Evolutionary conservation across 1,140 invertebrate genomes (phyloP).

Genomic region (Nasonia giraulti): DNA sequence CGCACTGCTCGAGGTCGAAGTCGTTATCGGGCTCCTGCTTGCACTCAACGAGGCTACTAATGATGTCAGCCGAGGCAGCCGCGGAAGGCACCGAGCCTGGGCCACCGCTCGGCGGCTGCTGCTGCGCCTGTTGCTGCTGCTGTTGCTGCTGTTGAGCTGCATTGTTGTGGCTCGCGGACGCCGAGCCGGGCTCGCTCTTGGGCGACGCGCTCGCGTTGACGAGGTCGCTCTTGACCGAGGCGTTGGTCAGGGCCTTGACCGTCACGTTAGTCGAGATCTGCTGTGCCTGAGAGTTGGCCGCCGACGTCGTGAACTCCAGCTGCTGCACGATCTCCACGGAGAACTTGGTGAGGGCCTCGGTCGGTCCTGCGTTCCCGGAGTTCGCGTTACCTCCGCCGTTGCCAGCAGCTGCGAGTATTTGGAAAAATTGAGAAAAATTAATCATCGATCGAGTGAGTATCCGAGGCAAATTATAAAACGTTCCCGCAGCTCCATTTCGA

Average conservation of each 20-base stretch:
- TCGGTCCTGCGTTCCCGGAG: slow-evolving; percentile 61
- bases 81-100: slow-evolving; percentile 55
- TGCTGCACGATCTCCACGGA: slow-evolving; percentile 94
- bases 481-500: too few relatives aligned
- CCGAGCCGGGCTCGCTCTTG: slow-evolving; percentile 59
- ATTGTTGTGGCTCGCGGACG: slow-evolving; percentile 54
- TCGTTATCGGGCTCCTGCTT: slow-evolving; percentile 90
- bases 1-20: slow-evolving; percentile 87
- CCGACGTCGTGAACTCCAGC: slow-evolving; percentile 88
- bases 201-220: slow-evolving; percentile 73
- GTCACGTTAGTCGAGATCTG: slow-evolving; percentile 95
- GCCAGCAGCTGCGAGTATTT: slow-evolving; percentile 57
- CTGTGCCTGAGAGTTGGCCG: slow-evolving; percentile 87
- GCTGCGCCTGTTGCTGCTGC: background rate
- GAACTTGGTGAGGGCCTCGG: slow-evolving; percentile 84
- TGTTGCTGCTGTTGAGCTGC: slow-evolving; percentile 56
- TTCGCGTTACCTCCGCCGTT: slow-evolving; percentile 59
- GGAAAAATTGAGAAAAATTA: background rate
- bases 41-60: slow-evolving; percentile 83
- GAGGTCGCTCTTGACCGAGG: slow-evolving; percentile 85
- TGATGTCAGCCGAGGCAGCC: slow-evolving; percentile 63
- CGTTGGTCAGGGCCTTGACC: slow-evolving; percentile 89
- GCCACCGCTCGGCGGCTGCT: background rate
- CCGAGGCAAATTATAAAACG: too few relatives aligned
- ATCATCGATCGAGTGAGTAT: background rate